Percentiles rank a stretch among this genome's conserved stretches.
These are phyloP conservation scores for Himalopsyche japonica DNA, from an alignment of 2,888 invertebrate genomes.

Conservation along the genomic window DNA sequence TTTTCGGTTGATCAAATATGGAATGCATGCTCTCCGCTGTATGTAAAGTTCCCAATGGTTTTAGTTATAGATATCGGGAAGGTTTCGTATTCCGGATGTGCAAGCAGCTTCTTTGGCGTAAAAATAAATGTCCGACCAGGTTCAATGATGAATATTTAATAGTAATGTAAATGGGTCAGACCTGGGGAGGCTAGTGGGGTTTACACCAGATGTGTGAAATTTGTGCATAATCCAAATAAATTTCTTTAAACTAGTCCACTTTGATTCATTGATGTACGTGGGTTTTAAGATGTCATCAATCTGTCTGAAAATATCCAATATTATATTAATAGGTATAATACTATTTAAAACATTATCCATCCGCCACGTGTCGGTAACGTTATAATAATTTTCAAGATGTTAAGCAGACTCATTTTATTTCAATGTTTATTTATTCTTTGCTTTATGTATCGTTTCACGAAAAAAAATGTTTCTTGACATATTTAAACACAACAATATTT, in stretches of 20 bases:
- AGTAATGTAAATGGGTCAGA: conserved; percentile 30
- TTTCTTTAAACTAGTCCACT: not conserved
- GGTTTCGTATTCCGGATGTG: not conserved
- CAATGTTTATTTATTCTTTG: too few species aligned
- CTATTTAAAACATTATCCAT: too few species aligned
- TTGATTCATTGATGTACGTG: not conserved
- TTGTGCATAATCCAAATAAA: conserved; percentile 1
- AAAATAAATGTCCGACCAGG: conserved; percentile 23
- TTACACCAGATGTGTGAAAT: conserved; percentile 15
- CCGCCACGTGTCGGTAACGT: too few species aligned
- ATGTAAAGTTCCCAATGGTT: not conserved
- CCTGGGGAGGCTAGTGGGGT: conserved; percentile 9
- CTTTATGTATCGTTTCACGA: too few species aligned
- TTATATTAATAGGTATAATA: too few species aligned
- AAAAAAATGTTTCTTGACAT: too few species aligned
- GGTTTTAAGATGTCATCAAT: not conserved
- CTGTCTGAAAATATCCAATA: too few species aligned
- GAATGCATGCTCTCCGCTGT: not conserved
- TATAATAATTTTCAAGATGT: too few species aligned
- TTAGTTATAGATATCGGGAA: not conserved
- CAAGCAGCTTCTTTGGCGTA: conserved; percentile 4
- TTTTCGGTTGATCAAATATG: not conserved
- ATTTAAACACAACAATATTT: too few species aligned
- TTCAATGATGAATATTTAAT: conserved; percentile 26
- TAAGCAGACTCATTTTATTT: too few species aligned